Evolutionary conservation across 2,888 invertebrate species (phyloP).

Genomic region (Ophion ellenae): DNA sequence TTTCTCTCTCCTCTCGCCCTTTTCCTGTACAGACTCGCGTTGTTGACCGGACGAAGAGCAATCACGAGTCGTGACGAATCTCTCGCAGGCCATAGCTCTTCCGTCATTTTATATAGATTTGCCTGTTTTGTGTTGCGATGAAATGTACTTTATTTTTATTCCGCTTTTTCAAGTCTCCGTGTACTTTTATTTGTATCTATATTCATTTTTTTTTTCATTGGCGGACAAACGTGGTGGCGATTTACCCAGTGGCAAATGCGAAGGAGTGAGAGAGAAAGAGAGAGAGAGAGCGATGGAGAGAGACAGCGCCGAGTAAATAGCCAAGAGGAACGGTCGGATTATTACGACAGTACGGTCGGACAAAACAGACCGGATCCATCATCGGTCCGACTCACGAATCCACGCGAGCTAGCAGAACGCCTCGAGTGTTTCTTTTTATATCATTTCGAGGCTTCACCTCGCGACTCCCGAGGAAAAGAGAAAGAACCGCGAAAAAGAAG

Average conservation of each 20-base stretch:
- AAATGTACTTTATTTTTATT: constrained; percentile 31
- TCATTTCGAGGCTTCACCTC: constrained; percentile 37
- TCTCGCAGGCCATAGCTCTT: constrained; percentile 25
- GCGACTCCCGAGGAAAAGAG: constrained; percentile 7
- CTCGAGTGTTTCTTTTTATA: constrained; percentile 49
- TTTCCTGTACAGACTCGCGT: background rate
- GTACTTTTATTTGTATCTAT: background rate
- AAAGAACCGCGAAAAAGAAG: constrained; percentile 4
- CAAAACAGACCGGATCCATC: constrained; percentile 51
- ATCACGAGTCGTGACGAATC: constrained; percentile 59
- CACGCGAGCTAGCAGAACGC: constrained; percentile 5
- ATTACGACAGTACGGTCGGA: constrained; percentile 30
- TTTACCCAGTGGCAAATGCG: constrained; percentile 24
- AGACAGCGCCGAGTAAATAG: constrained; percentile 14
- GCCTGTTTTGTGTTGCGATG: constrained; percentile 17
- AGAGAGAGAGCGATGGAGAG: background rate
- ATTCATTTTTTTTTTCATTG: background rate
- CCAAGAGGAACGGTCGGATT: constrained; percentile 25
- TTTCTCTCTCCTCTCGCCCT: background rate
- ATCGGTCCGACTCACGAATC: constrained; percentile 35
- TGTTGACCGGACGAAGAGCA: constrained; percentile 24
- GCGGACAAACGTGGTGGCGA: constrained; percentile 10
- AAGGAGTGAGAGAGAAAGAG: constrained; percentile 3
- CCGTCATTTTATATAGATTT: constrained; percentile 57
- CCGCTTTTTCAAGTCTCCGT: constrained; percentile 1